Evolutionary conservation across 2,113 vertebrate genomes (phyloP).

Genomic region (Gymnarchus niloticus): DNA sequence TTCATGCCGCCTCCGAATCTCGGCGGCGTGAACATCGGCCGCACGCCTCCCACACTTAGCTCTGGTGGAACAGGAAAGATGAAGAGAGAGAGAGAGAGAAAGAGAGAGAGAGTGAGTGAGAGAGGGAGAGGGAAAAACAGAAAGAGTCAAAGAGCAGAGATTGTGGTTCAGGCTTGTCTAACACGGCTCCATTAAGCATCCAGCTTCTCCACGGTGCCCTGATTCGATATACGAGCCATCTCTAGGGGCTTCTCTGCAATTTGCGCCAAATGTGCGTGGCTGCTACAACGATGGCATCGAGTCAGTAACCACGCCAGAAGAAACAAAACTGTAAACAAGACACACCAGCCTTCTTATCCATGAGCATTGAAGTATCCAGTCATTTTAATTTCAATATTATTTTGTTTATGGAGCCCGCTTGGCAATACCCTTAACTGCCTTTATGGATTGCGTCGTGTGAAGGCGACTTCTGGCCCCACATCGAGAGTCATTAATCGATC

Average conservation of each 20-base stretch:
- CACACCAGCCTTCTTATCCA: neutral
- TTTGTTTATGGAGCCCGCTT: neutral
- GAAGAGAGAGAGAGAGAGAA: neutral
- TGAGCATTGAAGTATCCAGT: neutral
- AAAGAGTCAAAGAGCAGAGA: neutral
- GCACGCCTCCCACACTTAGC: neutral
- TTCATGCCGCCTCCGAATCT: neutral
- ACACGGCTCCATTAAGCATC: neutral
- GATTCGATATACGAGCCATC: neutral
- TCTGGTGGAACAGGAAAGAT: neutral
- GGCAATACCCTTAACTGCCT: neutral
- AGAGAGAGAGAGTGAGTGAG: neutral
- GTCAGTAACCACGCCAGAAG: neutral
- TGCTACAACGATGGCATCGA: neutral
- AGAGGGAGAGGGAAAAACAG: neutral
- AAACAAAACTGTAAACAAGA: neutral
- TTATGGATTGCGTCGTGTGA: neutral
- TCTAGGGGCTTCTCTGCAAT: neutral
- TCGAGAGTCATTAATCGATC: neutral
- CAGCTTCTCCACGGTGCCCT: neutral
- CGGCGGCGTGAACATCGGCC: neutral
- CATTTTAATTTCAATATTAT: neutral
- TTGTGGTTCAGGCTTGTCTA: slow-evolving; percentile 1
- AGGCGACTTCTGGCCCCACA: neutral
- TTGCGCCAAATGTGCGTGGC: neutral